These are phyloP conservation scores for Hypothenemus hampei DNA, from an alignment of 1,140 invertebrate species.

Conservation along the genomic window DNA sequence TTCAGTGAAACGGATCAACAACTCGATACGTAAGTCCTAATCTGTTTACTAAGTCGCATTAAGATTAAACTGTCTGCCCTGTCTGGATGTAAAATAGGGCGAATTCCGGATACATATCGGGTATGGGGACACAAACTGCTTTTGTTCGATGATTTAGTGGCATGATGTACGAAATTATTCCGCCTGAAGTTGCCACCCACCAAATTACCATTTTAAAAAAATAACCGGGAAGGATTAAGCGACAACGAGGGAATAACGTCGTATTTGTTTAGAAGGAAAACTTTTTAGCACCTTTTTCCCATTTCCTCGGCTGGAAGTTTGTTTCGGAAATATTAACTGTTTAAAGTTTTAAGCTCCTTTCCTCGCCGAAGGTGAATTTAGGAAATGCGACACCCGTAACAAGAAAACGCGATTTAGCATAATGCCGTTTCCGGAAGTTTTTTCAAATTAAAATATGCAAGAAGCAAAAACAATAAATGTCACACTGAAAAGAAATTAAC, in stretches of 20 bases:
- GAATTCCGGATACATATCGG: conserved; percentile 6
- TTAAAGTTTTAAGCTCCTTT: conserved; percentile 6
- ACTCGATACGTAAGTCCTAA: conserved; percentile 42
- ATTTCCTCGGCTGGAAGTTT: not conserved
- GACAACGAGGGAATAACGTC: not conserved
- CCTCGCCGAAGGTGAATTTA: not conserved
- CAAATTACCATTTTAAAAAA: too few species aligned
- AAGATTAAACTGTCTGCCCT: conserved; percentile 22
- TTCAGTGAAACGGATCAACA: conserved; percentile 42
- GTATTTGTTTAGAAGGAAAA: conserved; percentile 5
- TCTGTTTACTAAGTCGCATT: conserved; percentile 21
- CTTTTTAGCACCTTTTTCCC: conserved; percentile 2
- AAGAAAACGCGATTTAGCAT: conserved; percentile 2
- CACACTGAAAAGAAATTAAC: too few species aligned
- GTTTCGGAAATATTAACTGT: conserved; percentile 6
- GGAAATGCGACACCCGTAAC: not conserved
- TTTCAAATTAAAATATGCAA: too few species aligned
- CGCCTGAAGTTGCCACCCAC: too few species aligned
- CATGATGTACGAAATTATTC: too few species aligned
- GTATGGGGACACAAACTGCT: not conserved
- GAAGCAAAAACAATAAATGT: too few species aligned
- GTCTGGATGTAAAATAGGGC: conserved; percentile 14
- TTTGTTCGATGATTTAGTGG: conserved; percentile 23
- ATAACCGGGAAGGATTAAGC: too few species aligned
- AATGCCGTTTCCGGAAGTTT: not conserved